phyloP scores from a whole-genome alignment of 2,888 invertebrate genomes.

The Scaptomyza cyrtandrae region DNA sequence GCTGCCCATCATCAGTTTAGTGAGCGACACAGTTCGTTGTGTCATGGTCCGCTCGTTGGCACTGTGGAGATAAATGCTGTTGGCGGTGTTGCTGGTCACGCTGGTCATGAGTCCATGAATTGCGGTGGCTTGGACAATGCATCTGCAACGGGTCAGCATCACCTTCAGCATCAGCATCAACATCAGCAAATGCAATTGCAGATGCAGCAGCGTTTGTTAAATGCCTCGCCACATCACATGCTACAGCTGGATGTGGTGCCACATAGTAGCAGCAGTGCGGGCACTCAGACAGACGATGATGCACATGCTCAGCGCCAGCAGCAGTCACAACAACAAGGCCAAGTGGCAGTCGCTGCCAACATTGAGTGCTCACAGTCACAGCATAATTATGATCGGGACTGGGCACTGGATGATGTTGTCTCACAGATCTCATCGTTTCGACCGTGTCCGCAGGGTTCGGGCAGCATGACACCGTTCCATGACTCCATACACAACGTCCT shows the following conservation, averaged over 20 bases:
- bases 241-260: slow-evolving; percentile 71
- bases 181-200: slow-evolving; percentile 60
- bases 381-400: slow-evolving; percentile 84
- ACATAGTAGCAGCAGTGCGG: slow-evolving; percentile 67
- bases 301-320: slow-evolving; percentile 74
- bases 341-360: slow-evolving; percentile 87
- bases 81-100: slow-evolving; percentile 24
- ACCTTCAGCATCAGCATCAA: slow-evolving; percentile 38
- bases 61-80: slow-evolving; percentile 65
- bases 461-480: slow-evolving; percentile 85
- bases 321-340: slow-evolving; percentile 70
- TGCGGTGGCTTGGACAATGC: slow-evolving; percentile 43
- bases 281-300: slow-evolving; percentile 74
- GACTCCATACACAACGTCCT: slow-evolving; percentile 84
- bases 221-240: slow-evolving; percentile 74
- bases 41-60: slow-evolving; percentile 54
- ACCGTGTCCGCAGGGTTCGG: slow-evolving; percentile 84
- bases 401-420: slow-evolving; percentile 84
- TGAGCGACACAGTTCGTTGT: slow-evolving; percentile 57
- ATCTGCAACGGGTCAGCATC: slow-evolving; percentile 43
- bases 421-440: slow-evolving; percentile 85
- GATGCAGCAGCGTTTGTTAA: slow-evolving; percentile 61
- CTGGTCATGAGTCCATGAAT: slow-evolving; percentile 40
- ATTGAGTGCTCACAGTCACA: slow-evolving; percentile 86
- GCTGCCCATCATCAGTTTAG: slow-evolving; percentile 60